These are phyloP conservation scores for Stegostoma tigrinum DNA, from an alignment of 2,113 vertebrate genomes.

Conservation along the genomic window DNA sequence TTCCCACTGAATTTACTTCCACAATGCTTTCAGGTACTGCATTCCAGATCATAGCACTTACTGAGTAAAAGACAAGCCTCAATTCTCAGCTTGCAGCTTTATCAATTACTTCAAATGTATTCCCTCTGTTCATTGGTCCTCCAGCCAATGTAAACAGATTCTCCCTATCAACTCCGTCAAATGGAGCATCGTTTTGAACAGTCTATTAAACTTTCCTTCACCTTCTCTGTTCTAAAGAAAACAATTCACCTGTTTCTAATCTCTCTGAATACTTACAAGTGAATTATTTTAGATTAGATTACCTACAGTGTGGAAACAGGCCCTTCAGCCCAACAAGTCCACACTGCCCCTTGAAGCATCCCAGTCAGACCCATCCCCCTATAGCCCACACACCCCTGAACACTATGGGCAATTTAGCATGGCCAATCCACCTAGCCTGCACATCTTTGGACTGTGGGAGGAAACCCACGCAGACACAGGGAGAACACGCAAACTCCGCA, in stretches of 20 bases:
- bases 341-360: too few relatives aligned
- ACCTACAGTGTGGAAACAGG: too few relatives aligned
- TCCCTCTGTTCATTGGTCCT: neutral
- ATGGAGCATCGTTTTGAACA: neutral
- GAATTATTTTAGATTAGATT: neutral
- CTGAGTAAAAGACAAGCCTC: neutral
- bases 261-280: neutral
- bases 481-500: too few relatives aligned
- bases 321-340: too few relatives aligned
- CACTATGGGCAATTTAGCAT: too few relatives aligned
- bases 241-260: neutral
- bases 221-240: neutral
- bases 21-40: neutral
- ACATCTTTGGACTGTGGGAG: too few relatives aligned
- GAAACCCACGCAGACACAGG: too few relatives aligned
- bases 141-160: neutral
- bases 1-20: too few relatives aligned
- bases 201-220: neutral
- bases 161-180: neutral
- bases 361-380: too few relatives aligned
- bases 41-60: neutral
- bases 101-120: neutral
- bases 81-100: too few relatives aligned
- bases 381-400: too few relatives aligned
- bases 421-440: too few relatives aligned